Evolutionary conservation across 2,797 vertebrate species (phyloP).

Genomic region (Setipinna tenuifilis): DNA sequence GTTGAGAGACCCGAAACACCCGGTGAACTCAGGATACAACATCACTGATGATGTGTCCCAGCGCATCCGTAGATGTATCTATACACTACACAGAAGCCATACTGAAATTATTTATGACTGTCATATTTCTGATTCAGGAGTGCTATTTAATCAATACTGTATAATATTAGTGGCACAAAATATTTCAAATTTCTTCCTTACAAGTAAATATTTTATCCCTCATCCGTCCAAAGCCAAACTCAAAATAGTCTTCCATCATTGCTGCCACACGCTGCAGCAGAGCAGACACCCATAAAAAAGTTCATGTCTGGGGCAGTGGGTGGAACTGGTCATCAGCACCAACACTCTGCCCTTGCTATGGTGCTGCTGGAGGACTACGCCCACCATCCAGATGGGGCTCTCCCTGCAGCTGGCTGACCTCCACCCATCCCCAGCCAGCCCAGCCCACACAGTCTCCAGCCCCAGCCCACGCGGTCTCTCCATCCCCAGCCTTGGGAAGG

Average conservation of each 20-base stretch:
- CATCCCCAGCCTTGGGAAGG: not conserved
- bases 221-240: not conserved
- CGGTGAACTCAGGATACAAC: too few relatives aligned
- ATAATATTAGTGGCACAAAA: too few relatives aligned
- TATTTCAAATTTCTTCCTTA: too few relatives aligned
- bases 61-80: too few relatives aligned
- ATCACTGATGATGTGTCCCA: too few relatives aligned
- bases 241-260: not conserved
- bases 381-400: slow-evolving; percentile 2
- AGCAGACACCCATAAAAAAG: not conserved
- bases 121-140: too few relatives aligned
- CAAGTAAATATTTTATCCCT: not conserved
- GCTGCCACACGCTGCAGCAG: not conserved
- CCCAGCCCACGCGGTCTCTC: too few relatives aligned
- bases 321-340: not conserved
- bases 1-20: too few relatives aligned
- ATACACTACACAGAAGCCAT: too few relatives aligned
- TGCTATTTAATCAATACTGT: too few relatives aligned
- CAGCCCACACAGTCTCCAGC: not conserved
- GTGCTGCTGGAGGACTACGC: not conserved
- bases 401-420: not conserved
- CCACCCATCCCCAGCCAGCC: not conserved
- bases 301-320: slow-evolving; percentile 23
- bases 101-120: too few relatives aligned
- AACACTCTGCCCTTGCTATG: not conserved